phyloP scores from a whole-genome alignment of 2,113 vertebrate species.

The Corvus moneduloides region DNA sequence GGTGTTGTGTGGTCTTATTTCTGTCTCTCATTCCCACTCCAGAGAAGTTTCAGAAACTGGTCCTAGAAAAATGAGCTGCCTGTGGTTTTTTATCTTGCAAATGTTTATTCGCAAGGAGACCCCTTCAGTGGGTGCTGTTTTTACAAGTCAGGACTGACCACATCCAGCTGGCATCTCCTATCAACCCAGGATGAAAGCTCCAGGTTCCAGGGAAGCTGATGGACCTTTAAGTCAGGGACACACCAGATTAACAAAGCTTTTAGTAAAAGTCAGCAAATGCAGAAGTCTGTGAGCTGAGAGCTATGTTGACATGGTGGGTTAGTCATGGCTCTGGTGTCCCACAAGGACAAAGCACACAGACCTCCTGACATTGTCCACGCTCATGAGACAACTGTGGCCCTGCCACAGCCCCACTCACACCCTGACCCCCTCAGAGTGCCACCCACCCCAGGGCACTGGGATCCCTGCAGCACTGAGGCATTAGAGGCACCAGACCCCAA shows the following conservation, averaged over 20 bases:
- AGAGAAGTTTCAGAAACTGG: neutral
- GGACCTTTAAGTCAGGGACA: neutral
- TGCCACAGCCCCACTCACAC: neutral
- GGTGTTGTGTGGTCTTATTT: neutral
- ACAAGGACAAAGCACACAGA: neutral
- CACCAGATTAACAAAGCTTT: neutral
- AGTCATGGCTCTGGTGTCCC: neutral
- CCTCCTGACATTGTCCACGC: rapidly evolving
- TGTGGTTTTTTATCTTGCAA: neutral
- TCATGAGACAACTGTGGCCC: rapidly evolving
- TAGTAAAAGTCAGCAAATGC: neutral
- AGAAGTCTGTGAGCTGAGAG: neutral
- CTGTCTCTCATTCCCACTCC: neutral
- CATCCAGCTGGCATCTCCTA: neutral
- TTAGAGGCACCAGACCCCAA: neutral
- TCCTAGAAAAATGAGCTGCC: neutral
- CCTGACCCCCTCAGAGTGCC: neutral
- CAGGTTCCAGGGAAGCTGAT: neutral
- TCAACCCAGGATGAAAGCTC: neutral
- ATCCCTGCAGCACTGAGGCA: neutral
- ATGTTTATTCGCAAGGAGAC: neutral
- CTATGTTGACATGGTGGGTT: neutral
- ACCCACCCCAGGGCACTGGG: neutral
- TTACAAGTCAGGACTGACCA: neutral
- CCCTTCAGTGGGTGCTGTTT: neutral